These are phyloP conservation scores for Hoplodrina ambigua DNA, from an alignment of 2,888 invertebrate species.

Conservation along the genomic window DNA sequence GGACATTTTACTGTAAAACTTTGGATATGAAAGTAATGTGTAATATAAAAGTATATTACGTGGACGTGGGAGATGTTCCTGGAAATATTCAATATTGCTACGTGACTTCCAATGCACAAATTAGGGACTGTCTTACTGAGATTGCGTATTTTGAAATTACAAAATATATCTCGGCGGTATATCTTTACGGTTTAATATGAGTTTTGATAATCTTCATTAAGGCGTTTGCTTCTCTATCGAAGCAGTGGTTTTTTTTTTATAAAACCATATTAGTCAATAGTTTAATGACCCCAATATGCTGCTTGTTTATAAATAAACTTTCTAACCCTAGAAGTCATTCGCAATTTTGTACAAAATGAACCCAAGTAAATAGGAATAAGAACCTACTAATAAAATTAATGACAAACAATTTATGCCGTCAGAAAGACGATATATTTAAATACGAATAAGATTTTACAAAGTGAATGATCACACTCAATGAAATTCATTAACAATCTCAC, in stretches of 20 bases:
- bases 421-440: neutral
- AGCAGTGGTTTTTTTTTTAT: neutral
- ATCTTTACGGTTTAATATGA: neutral
- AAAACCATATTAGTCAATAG: too few species aligned
- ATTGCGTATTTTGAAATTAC: slow-evolving; percentile 17
- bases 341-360: slow-evolving; percentile 3
- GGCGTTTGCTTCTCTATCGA: neutral
- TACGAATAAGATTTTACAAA: neutral
- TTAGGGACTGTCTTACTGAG: slow-evolving; percentile 14
- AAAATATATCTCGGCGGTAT: neutral
- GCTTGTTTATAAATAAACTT: neutral
- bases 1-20: slow-evolving; percentile 74
- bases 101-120: slow-evolving; percentile 26
- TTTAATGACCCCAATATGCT: neutral
- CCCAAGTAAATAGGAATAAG: neutral
- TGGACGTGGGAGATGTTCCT: slow-evolving; percentile 26
- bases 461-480: neutral
- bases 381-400: neutral
- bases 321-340: neutral
- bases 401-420: neutral
- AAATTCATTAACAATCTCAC: neutral
- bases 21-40: slow-evolving; percentile 63
- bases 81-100: slow-evolving; percentile 43
- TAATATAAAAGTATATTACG: slow-evolving; percentile 53
- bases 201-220: neutral